These are phyloP conservation scores for Karalla daura DNA, from an alignment of 2,797 vertebrate species.

Conservation along the genomic window DNA sequence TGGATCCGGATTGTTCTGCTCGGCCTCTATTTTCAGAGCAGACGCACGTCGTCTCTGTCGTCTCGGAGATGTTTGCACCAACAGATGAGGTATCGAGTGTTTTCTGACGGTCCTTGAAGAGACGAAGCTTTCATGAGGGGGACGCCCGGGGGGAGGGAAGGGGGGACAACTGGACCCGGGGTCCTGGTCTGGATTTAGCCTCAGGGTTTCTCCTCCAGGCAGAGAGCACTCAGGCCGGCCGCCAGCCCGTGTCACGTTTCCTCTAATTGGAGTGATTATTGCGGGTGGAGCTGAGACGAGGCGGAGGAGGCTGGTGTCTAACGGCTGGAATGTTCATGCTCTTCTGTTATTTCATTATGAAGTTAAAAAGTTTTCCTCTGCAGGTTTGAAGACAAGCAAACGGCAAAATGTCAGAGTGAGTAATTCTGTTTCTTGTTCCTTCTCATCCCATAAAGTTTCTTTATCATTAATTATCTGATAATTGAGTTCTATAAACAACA, in stretches of 20 bases:
- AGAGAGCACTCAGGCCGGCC: conserved; percentile 1
- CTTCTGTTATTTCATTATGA: neutral
- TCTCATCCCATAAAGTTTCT: neutral
- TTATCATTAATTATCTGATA: too few species aligned
- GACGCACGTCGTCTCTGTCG: conserved; percentile 19
- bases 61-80: conserved; percentile 46
- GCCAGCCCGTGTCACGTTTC: conserved; percentile 44
- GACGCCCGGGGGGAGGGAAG: conserved; percentile 5
- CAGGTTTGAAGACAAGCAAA: conserved; percentile 62
- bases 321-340: neutral
- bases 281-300: neutral
- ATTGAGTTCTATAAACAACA: too few species aligned
- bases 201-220: conserved; percentile 31
- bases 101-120: conserved; percentile 62
- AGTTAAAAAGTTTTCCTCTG: conserved; percentile 29
- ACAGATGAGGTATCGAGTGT: conserved; percentile 61
- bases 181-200: conserved; percentile 71
- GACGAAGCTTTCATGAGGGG: conserved; percentile 55
- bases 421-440: conserved; percentile 25
- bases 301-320: too few species aligned
- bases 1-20: conserved; percentile 15
- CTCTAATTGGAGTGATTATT: conserved; percentile 50
- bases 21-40: conserved; percentile 47
- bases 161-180: conserved; percentile 51
- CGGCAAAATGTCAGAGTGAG: conserved; percentile 84